Base-by-base conservation (phyloP, 2,888 invertebrate genomes). In the Lasioglossum calceatum region DNA sequence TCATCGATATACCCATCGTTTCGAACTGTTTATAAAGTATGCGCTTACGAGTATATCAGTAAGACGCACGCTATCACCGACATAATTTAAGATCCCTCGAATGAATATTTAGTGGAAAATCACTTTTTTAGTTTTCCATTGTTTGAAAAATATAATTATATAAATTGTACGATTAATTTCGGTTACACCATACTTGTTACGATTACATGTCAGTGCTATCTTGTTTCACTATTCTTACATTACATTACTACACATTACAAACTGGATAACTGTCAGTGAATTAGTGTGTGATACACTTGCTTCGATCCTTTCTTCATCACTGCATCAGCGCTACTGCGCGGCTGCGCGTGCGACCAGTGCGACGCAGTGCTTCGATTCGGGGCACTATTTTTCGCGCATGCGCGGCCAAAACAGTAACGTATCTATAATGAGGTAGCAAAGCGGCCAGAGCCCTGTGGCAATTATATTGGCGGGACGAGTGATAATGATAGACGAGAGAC, bases 271-370 rank as follows among this genome's bases (percentile, higher is more conserved):
- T 44, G n/a, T 32, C 50, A 64, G 61, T 27, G 44, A 32, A 77
- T 61, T 39, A 16, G 32, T 39, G 47, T 70, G 61, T 16, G 50
- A 84, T 74, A 42, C 44, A 79, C 16, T n/a, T 10, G 42, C 16
- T 19, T 12, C 39, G 1, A 75, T 5, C 39, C 8, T 70, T 14
- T 27, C 36, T 42, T 71, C 23, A 16, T 70, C 32, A 12, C 42
- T 44, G 70, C 73, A n/a, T 71, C 32, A 74, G 50, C 42, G 27
- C 23, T 27, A 84, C 77, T 84, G 78, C 84, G 84, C 84, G 32
- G 32, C 32, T 32, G 32, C 32, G 32, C 32, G 32, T 32, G 32
- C 32, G 32, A 32, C 32, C 1, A 32, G 32, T 32, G 32, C 32
- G 32, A 32, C 32, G 47, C n/a, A n/a, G n/a, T n/a, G n/a, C n/a